These are phyloP conservation scores for Squalus acanthias DNA, from an alignment of 2,797 vertebrate species.

Conservation along the genomic window DNA sequence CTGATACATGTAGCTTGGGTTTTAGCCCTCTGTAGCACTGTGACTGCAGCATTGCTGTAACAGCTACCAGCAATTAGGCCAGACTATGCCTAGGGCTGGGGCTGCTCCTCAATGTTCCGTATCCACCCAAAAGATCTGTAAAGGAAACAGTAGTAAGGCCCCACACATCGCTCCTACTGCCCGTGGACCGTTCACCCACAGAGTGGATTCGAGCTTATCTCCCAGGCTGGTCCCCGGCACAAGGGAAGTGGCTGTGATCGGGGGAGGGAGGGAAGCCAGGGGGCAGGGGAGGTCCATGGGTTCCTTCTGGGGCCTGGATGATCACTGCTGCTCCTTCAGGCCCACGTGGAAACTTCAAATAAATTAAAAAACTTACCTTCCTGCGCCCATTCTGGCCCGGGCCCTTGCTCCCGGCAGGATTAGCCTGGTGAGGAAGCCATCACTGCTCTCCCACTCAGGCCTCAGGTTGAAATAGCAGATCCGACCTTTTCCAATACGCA, in stretches of 20 bases:
- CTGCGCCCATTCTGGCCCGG: background rate
- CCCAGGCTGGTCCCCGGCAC: background rate
- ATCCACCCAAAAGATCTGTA: background rate
- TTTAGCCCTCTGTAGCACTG: background rate
- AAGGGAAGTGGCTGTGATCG: no score
- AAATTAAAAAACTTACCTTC: no score
- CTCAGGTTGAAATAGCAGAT: background rate
- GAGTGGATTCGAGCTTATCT: background rate
- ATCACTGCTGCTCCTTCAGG: no score
- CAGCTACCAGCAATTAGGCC: no score
- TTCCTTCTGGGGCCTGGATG: no score
- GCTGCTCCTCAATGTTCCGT: background rate
- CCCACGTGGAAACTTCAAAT: no score
- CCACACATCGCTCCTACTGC: background rate
- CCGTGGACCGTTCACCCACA: background rate
- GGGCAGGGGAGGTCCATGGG: no score
- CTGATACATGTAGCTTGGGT: no score
- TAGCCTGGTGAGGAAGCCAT: background rate
- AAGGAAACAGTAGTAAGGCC: background rate
- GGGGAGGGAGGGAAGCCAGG: no score
- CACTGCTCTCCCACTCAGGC: background rate
- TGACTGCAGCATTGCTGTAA: background rate
- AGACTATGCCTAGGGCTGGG: background rate
- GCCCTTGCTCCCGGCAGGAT: background rate
- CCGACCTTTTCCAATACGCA: background rate